Conservation (phyloP, 2,888 invertebrate genomes). For the Drosophila limbata region DNA sequence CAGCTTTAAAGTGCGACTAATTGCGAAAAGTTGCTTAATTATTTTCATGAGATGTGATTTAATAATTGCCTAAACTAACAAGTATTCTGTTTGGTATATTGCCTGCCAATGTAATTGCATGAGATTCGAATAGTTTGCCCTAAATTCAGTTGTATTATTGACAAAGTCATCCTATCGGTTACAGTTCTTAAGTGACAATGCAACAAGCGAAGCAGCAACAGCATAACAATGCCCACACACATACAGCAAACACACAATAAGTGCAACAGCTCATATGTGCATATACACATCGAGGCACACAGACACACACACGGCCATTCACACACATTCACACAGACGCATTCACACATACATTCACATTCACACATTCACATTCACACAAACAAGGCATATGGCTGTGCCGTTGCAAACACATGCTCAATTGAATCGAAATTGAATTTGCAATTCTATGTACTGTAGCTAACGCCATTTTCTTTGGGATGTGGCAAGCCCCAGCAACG, state of each 20-base stretch:
- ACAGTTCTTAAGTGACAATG: conserved; percentile 65
- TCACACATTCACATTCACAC: neutral
- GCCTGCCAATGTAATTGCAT: neutral
- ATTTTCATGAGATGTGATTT: conserved; percentile 2
- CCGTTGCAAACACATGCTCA: conserved; percentile 78
- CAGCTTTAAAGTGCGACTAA: conserved; percentile 3
- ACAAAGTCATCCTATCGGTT: conserved; percentile 58
- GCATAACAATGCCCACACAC: conserved; percentile 59
- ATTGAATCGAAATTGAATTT: conserved; percentile 81
- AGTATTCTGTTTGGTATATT: neutral
- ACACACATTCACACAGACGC: conserved; percentile 21
- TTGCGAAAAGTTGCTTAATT: conserved; percentile 8
- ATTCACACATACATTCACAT: neutral
- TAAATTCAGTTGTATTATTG: conserved; percentile 45
- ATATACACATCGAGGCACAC: conserved; percentile 24
- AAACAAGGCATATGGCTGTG: conserved; percentile 60
- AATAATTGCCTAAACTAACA: neutral
- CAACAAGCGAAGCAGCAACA: conserved; percentile 69
- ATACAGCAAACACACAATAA: conserved; percentile 28
- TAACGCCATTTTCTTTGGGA: conserved; percentile 75
- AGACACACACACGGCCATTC: conserved; percentile 26
- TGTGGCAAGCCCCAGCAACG: conserved; percentile 49
- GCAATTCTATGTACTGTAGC: conserved; percentile 76
- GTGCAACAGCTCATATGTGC: conserved; percentile 46
- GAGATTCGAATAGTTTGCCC: conserved; percentile 2